These are phyloP conservation scores for Sigmodon hispidus DNA, from an alignment of 2,113 vertebrate genomes.

Conservation along the genomic window DNA sequence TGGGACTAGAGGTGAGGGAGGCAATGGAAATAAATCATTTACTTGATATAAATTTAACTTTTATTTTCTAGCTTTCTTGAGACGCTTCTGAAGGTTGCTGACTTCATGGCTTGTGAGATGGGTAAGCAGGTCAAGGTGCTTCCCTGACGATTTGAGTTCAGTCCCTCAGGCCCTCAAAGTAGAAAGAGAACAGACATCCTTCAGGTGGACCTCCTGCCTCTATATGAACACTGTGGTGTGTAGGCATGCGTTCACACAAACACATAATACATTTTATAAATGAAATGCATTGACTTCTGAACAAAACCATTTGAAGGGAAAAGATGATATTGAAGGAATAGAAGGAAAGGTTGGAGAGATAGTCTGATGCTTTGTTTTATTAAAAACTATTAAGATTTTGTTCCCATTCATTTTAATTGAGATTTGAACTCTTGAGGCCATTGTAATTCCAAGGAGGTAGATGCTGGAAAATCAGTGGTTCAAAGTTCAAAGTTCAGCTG, in stretches of 20 bases:
- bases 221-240: not conserved
- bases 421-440: not conserved
- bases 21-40: not conserved
- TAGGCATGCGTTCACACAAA: not conserved
- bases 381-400: not conserved
- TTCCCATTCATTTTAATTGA: not conserved
- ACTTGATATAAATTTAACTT: not conserved
- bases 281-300: conserved; percentile 12
- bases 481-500: not conserved
- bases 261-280: not conserved
- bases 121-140: not conserved
- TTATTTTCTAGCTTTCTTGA: not conserved
- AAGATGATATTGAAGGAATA: not conserved
- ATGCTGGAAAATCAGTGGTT: not conserved
- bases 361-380: not conserved
- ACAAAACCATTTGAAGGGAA: not conserved
- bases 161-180: not conserved
- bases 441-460: not conserved
- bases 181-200: not conserved
- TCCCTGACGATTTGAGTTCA: not conserved
- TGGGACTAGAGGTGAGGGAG: not conserved
- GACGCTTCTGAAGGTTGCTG: not conserved
- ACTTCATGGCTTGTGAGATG: not conserved
- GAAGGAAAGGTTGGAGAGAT: not conserved
- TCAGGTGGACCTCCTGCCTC: not conserved